phyloP scores from a whole-genome alignment of 2,113 vertebrate genomes.

The Calcarius ornatus region DNA sequence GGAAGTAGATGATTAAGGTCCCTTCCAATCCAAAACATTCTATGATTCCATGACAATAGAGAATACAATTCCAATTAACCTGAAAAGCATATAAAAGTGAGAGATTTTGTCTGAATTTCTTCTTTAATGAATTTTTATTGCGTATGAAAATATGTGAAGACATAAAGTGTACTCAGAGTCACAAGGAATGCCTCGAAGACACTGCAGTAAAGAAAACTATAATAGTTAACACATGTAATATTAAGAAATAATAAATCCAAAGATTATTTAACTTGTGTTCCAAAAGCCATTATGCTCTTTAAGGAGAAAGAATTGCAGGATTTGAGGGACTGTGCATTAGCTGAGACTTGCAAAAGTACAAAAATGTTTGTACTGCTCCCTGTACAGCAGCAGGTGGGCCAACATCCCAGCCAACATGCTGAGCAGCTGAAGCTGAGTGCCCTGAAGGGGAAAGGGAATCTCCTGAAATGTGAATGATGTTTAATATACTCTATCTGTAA shows the following conservation, averaged over 20 bases:
- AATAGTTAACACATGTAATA: background rate
- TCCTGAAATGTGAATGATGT: background rate
- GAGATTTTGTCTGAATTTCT: background rate
- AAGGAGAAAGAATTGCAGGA: background rate
- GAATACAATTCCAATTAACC: background rate
- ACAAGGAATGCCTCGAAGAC: background rate
- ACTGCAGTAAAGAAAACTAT: background rate
- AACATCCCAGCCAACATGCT: background rate
- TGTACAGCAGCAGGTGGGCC: rapidly evolving
- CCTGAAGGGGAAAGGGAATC: background rate
- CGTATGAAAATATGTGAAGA: background rate
- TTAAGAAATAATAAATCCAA: background rate
- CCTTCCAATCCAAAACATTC: background rate
- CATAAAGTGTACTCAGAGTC: background rate
- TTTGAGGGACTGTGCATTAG: background rate
- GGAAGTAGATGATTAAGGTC: background rate
- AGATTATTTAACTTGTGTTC: background rate
- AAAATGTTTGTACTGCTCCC: background rate
- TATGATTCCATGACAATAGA: background rate
- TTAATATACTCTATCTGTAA: background rate
- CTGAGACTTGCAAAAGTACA: background rate
- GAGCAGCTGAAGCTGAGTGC: background rate
- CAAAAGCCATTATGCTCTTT: background rate
- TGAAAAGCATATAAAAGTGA: background rate
- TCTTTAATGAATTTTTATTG: background rate